Conservation (phyloP, 2,888 invertebrate species). For the Brachypterus glaber region DNA sequence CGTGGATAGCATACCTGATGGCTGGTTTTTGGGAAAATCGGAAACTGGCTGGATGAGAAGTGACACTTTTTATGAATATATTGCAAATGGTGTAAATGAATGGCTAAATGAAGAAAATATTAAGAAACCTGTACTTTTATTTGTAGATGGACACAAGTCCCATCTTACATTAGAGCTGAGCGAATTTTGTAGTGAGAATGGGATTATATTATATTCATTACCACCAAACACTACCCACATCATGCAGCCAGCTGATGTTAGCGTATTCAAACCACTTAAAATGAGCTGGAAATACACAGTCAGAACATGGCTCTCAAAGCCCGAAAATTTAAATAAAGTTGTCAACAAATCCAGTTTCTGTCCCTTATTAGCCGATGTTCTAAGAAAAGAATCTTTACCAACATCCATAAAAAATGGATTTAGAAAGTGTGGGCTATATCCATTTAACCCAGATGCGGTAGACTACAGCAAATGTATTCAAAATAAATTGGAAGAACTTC, state of each 20-base stretch:
- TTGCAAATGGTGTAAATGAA: conserved; percentile 4
- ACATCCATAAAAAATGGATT: conserved; percentile 8
- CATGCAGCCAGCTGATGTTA: conserved; percentile 13
- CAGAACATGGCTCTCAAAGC: conserved; percentile 4
- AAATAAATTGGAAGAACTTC: no score
- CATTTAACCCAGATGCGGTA: no score
- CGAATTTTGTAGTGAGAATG: conserved; percentile 22
- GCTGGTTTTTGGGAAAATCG: no score
- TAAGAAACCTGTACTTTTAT: conserved; percentile 23
- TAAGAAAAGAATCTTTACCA: conserved; percentile 2
- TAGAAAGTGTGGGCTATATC: no score
- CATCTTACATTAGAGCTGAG: conserved; percentile 20
- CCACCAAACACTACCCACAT: conserved; percentile 15
- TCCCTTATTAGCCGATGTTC: conserved; percentile 5
- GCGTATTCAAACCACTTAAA: conserved; percentile 14
- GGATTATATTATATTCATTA: conserved; percentile 22
- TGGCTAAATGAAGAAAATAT: conserved; percentile 2
- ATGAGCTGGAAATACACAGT: conserved; percentile 10
- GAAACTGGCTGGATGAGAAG: conserved; percentile 12
- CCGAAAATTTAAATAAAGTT: conserved; percentile 4
- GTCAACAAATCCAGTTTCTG: conserved; percentile 11
- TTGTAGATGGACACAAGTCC: conserved; percentile 27
- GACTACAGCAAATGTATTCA: no score
- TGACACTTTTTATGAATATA: conserved; percentile 12
- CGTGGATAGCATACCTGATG: not conserved